These are phyloP conservation scores for Folsomia manolachei DNA, from an alignment of 2,888 invertebrate species.

Conservation along the genomic window DNA sequence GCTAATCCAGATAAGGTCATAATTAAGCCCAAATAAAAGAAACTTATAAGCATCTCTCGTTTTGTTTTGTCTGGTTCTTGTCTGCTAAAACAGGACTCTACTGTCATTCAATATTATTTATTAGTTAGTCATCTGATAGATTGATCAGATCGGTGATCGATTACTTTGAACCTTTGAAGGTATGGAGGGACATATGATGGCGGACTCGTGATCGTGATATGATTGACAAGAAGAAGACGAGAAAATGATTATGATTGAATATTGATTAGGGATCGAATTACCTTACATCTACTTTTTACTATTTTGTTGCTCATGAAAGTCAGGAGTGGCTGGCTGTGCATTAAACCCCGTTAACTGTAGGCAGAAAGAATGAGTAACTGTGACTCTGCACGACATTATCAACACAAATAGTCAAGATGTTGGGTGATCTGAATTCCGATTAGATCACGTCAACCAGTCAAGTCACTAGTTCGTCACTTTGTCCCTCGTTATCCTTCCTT, in stretches of 20 bases:
- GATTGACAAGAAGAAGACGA: not conserved
- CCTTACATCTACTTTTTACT: not conserved
- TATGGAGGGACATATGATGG: not conserved
- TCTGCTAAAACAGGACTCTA: not conserved
- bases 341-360: not conserved
- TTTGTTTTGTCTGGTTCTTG: not conserved
- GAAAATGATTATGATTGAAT: not conserved
- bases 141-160: not conserved
- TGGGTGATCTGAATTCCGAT: not conserved
- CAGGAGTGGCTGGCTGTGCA: not conserved
- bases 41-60: not conserved
- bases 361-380: not conserved
- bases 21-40: not conserved
- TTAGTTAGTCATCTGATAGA: not conserved
- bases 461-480: too few species aligned
- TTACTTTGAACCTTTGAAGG: too few species aligned
- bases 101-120: not conserved
- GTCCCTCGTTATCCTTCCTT: too few species aligned
- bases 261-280: not conserved
- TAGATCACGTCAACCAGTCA: not conserved
- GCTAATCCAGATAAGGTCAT: not conserved
- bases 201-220: not conserved
- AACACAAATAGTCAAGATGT: not conserved
- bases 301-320: not conserved
- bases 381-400: conserved; percentile 1